phyloP scores from a whole-genome alignment of 35 echinoderm and acorn worm species.

The Ophioderma brevispina region DNA sequence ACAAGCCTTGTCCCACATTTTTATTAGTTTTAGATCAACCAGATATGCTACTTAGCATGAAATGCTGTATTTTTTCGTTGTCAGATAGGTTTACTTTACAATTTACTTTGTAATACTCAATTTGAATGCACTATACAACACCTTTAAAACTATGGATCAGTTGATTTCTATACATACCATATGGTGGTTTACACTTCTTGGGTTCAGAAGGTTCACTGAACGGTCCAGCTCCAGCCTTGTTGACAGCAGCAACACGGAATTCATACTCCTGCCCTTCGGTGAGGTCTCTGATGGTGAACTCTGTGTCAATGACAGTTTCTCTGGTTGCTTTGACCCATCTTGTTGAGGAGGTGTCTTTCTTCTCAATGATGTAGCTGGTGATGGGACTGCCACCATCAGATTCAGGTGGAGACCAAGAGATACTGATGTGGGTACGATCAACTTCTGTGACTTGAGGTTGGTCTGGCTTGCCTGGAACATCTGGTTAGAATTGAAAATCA shows the following conservation, averaged over 20 bases:
- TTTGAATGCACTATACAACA: too few species aligned
- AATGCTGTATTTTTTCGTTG: too few species aligned
- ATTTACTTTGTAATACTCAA: too few species aligned
- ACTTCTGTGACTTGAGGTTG: conserved; percentile 54
- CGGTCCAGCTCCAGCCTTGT: conserved; percentile 80
- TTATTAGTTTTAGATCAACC: too few species aligned
- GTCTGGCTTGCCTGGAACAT: conserved; percentile 63
- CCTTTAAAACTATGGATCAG: too few species aligned
- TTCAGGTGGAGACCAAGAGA: conserved; percentile 77
- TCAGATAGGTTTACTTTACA: too few species aligned
- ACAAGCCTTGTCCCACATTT: too few species aligned
- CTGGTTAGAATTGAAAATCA: conserved; percentile 36
- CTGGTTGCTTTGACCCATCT: conserved; percentile 74
- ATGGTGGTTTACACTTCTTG: conserved; percentile 55
- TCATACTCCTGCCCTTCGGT: conserved; percentile 72
- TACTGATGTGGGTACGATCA: conserved; percentile 62
- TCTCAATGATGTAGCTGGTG: conserved; percentile 88
- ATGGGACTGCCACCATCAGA: conserved; percentile 81
- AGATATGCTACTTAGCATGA: too few species aligned
- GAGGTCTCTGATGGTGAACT: conserved; percentile 64
- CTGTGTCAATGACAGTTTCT: conserved; percentile 76
- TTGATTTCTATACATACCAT: too few species aligned
- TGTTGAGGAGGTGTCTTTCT: conserved; percentile 75
- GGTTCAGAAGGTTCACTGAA: conserved; percentile 71
- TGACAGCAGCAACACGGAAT: conserved; percentile 67